These are phyloP conservation scores for Naso thynnoides DNA, from an alignment of 2,797 vertebrate genomes.

Conservation along the genomic window DNA sequence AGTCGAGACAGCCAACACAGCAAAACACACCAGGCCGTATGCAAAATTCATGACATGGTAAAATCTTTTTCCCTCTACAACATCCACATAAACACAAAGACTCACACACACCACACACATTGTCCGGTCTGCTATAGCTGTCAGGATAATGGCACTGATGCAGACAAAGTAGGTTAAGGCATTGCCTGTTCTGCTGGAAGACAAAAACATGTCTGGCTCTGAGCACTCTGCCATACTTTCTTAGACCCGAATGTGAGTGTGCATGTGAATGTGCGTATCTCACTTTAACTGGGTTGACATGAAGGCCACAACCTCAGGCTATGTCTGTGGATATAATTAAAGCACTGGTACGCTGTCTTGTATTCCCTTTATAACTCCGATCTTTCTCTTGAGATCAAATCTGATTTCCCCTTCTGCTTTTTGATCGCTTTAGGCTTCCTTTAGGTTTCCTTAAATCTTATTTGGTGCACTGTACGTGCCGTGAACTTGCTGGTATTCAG, in stretches of 20 bases:
- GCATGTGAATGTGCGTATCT: constrained; percentile 10
- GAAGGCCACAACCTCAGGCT: constrained; percentile 62
- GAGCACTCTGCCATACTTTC: constrained; percentile 45
- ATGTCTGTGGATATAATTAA: constrained; percentile 69
- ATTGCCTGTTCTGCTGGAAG: constrained; percentile 77
- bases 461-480: not conserved
- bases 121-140: constrained; percentile 53
- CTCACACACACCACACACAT: constrained; percentile 23
- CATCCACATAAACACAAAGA: constrained; percentile 32
- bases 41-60: constrained; percentile 71
- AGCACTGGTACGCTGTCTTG: constrained; percentile 31
- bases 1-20: constrained; percentile 33
- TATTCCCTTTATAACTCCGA: constrained; percentile 36
- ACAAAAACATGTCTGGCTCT: constrained; percentile 75
- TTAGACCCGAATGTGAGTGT: constrained; percentile 39
- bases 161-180: constrained; percentile 82
- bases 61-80: constrained; percentile 45
- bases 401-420: constrained; percentile 30
- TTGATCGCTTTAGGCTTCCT: constrained; percentile 3
- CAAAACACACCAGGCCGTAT: constrained; percentile 61
- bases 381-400: constrained; percentile 38
- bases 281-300: constrained; percentile 40
- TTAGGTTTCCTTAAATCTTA: not conserved
- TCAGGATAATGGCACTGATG: constrained; percentile 71
- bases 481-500: not conserved